Evolutionary conservation across 2,113 vertebrate genomes (phyloP).

Genomic region (Oriolus oriolus): DNA sequence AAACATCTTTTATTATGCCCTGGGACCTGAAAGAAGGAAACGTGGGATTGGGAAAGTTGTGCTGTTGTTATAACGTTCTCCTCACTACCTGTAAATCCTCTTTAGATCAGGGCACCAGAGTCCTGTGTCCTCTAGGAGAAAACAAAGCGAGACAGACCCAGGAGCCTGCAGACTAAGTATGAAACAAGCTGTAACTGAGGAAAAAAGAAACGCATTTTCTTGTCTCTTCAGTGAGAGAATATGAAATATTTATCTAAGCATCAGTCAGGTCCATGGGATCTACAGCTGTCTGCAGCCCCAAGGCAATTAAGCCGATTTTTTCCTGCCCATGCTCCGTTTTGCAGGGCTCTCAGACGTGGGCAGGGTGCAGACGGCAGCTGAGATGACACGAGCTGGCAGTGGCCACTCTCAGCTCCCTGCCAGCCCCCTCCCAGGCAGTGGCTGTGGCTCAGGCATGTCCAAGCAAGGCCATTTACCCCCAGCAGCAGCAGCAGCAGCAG

Average conservation of each 20-base stretch:
- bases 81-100: neutral
- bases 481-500: neutral
- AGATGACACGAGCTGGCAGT: neutral
- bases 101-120: neutral
- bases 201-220: neutral
- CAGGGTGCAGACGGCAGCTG: neutral
- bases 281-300: neutral
- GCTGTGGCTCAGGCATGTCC: neutral
- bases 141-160: neutral
- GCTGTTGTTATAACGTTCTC: neutral
- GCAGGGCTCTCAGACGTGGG: neutral
- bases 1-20: neutral
- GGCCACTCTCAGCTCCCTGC: neutral
- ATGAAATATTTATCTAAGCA: neutral
- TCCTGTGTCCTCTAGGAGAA: neutral
- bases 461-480: too few relatives aligned
- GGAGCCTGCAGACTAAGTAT: neutral
- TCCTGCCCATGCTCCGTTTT: neutral
- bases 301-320: neutral
- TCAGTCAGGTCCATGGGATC: neutral
- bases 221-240: neutral
- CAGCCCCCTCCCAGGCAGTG: neutral
- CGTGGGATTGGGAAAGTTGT: neutral
- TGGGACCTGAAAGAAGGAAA: neutral
- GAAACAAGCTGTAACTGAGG: neutral